phyloP scores from a whole-genome alignment of 2,113 vertebrate species.

The Bubo bubo region DNA sequence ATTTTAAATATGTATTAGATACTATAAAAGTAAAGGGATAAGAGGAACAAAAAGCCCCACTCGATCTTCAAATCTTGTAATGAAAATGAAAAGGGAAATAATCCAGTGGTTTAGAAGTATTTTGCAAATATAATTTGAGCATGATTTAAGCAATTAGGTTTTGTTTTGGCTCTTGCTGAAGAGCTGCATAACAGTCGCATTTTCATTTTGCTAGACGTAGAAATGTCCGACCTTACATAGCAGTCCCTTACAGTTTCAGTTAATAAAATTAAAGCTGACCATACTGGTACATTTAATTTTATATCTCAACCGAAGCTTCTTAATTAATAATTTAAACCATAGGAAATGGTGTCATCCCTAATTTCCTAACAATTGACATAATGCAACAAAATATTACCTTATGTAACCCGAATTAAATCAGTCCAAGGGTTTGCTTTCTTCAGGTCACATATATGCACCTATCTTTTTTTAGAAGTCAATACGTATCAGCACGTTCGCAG shows the following conservation, averaged over 20 bases:
- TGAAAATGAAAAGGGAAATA: background rate
- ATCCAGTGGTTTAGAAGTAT: background rate
- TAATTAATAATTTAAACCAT: constrained; percentile 35
- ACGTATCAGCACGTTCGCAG: background rate
- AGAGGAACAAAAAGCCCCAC: background rate
- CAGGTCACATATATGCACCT: background rate
- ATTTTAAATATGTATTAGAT: background rate
- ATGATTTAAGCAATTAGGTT: background rate
- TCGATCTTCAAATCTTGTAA: background rate
- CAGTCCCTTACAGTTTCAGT: background rate
- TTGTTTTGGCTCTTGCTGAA: background rate
- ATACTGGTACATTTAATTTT: background rate
- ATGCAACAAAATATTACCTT: background rate
- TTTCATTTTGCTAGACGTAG: background rate
- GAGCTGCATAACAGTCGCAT: background rate
- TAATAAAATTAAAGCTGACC: background rate
- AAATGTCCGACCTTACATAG: background rate
- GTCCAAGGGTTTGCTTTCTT: background rate
- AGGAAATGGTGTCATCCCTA: constrained; percentile 10
- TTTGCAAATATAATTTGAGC: background rate
- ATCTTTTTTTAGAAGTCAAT: background rate
- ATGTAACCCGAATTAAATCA: background rate
- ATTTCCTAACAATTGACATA: background rate
- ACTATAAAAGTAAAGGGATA: background rate
- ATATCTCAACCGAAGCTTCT: background rate